phyloP scores from a whole-genome alignment of 2,797 vertebrate genomes.

The Fratercula arctica region DNA sequence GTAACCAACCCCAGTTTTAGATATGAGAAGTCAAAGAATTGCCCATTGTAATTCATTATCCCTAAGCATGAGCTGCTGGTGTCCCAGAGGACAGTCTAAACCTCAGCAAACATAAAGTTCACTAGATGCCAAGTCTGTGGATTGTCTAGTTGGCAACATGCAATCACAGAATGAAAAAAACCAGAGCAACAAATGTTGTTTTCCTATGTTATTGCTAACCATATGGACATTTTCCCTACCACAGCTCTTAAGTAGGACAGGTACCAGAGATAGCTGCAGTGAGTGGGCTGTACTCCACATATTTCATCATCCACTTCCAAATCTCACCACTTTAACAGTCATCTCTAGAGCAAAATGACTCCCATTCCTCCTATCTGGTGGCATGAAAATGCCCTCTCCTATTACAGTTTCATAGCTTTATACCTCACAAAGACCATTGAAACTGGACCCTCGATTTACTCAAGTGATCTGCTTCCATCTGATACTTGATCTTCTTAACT shows the following conservation, averaged over 20 bases:
- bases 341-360: conserved; percentile 13
- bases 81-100: background rate
- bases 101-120: background rate
- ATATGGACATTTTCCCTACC: conserved; percentile 59
- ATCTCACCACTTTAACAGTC: conserved; percentile 18
- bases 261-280: conserved; percentile 63
- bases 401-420: background rate
- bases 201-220: conserved; percentile 55
- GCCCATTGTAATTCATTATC: background rate
- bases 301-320: conserved; percentile 51
- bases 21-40: background rate
- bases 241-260: conserved; percentile 65
- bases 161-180: background rate
- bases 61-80: background rate
- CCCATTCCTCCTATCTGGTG: background rate
- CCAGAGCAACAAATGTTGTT: conserved; percentile 50
- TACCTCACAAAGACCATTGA: background rate
- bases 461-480: background rate
- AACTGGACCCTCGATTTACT: background rate
- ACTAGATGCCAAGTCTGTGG: background rate
- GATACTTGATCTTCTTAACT: background rate
- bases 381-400: background rate
- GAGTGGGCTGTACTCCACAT: conserved; percentile 58
- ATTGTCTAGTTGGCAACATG: background rate
- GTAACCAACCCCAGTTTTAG: background rate